Percentiles rank a stretch among this genome's conserved stretches.
phyloP scores from a whole-genome alignment of 35 echinoderm and acorn worm genomes.

The Lytechinus variegatus region DNA sequence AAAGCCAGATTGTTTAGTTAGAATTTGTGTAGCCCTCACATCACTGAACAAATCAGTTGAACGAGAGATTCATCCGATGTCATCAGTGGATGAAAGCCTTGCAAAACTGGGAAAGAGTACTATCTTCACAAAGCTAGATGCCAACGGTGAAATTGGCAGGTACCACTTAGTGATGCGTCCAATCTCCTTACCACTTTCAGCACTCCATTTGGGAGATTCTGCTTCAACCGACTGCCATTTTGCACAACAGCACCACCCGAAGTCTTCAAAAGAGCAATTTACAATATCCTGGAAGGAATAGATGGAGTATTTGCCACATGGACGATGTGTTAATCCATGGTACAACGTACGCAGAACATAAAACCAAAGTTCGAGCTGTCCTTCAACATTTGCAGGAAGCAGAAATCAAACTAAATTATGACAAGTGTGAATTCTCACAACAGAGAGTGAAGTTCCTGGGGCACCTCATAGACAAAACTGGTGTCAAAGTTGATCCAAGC shows the following conservation, averaged over 20 bases:
- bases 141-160: constrained; percentile 71
- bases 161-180: constrained; percentile 58
- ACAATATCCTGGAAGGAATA: constrained; percentile 51
- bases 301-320: constrained; percentile 59
- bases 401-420: no score
- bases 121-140: constrained; percentile 58
- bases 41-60: background rate
- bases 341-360: constrained; percentile 10
- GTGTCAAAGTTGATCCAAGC: no score
- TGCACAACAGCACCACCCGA: constrained; percentile 64
- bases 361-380: no score
- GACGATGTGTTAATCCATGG: constrained; percentile 75
- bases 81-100: background rate
- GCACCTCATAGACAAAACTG: no score
- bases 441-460: no score
- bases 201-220: constrained; percentile 65
- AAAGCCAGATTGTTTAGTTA: background rate
- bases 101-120: background rate
- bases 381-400: no score
- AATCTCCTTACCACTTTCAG: constrained; percentile 64
- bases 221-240: constrained; percentile 67
- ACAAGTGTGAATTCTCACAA: no score
- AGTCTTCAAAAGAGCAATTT: constrained; percentile 60
- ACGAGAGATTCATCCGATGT: background rate
- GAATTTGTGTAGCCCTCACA: background rate